phyloP scores from a whole-genome alignment of 2,888 invertebrate species.

The Leistus spinibarbis region DNA sequence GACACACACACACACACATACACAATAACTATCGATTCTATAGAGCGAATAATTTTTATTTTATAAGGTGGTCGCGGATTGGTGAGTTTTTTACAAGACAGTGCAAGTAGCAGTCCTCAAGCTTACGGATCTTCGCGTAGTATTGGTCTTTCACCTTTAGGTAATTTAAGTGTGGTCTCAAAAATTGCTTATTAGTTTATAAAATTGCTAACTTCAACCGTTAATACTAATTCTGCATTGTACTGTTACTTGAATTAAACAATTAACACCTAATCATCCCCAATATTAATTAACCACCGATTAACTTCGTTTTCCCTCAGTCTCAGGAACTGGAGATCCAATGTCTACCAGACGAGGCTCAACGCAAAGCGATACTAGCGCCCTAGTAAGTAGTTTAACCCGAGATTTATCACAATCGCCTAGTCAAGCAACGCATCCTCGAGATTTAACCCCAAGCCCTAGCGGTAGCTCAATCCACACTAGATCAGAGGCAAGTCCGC shows the following conservation, averaged over 20 bases:
- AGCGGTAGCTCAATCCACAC: constrained; percentile 62
- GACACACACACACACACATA: neutral
- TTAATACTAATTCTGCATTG: too few species aligned
- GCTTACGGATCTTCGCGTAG: constrained; percentile 62
- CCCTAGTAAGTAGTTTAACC: constrained; percentile 66
- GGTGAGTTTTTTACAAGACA: constrained; percentile 53
- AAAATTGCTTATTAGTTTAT: neutral
- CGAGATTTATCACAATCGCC: constrained; percentile 67
- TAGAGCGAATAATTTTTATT: neutral
- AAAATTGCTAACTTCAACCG: neutral
- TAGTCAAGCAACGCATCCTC: constrained; percentile 59
- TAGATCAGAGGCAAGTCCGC: constrained; percentile 60
- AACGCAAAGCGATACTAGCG: constrained; percentile 67
- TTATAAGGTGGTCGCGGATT: constrained; percentile 41
- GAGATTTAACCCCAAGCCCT: constrained; percentile 59
- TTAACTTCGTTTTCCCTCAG: constrained; percentile 46
- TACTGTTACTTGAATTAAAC: neutral
- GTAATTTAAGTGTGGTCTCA: constrained; percentile 52
- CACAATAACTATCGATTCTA: neutral
- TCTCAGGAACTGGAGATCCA: constrained; percentile 54
- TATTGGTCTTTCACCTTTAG: constrained; percentile 63
- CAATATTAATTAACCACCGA: neutral
- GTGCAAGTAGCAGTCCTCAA: constrained; percentile 62
- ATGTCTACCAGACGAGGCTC: constrained; percentile 61
- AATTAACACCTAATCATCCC: neutral